Conservation (phyloP, 2,888 invertebrate species). For the Limnephilus rhombicus region DNA sequence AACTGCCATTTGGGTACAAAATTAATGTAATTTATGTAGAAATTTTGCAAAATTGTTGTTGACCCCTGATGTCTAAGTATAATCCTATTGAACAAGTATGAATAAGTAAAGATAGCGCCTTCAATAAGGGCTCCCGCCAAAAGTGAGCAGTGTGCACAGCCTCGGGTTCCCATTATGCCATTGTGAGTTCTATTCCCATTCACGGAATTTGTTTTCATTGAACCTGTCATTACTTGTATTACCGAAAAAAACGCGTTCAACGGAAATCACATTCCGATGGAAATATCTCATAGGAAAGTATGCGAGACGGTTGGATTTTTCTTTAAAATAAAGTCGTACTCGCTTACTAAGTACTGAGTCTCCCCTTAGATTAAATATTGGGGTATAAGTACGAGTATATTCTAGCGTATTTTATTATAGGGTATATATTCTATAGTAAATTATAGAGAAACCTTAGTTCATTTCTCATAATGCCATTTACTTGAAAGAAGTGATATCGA, state of each 20-base stretch:
- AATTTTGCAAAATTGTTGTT: not conserved
- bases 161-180: slow-evolving; percentile 43
- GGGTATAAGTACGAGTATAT: no score
- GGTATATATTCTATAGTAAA: no score
- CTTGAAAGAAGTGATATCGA: no score
- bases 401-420: no score
- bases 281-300: slow-evolving; percentile 64
- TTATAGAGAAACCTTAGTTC: no score
- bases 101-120: slow-evolving; percentile 59
- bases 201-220: slow-evolving; percentile 61
- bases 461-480: no score
- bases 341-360: not conserved
- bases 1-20: not conserved
- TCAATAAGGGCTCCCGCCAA: slow-evolving; percentile 44
- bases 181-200: slow-evolving; percentile 52
- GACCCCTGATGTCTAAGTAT: not conserved
- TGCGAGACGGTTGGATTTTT: slow-evolving; percentile 29
- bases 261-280: slow-evolving; percentile 65
- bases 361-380: no score
- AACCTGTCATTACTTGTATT: slow-evolving; percentile 59
- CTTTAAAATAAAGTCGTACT: not conserved
- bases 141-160: slow-evolving; percentile 60
- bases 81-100: not conserved
- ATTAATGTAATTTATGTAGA: not conserved
- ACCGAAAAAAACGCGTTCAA: slow-evolving; percentile 57